Conservation (phyloP, 2,888 invertebrate genomes). For the Fragum fragum region DNA sequence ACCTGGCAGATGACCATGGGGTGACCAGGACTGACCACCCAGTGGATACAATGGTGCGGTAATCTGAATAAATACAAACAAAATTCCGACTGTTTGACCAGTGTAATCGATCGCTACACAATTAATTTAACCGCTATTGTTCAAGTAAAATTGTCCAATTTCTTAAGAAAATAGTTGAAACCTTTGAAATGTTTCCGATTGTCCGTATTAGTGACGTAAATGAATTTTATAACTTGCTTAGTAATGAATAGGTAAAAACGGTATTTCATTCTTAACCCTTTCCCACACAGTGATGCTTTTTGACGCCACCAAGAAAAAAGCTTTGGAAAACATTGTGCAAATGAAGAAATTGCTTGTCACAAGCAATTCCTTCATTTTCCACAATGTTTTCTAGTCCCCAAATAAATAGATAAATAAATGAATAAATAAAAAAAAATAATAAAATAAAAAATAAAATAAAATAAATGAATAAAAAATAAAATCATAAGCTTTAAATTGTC, state of each 20-base stretch:
- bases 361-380: too few species aligned
- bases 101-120: conserved; percentile 36
- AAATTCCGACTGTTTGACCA: conserved; percentile 44
- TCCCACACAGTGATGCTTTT: too few species aligned
- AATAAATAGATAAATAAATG: too few species aligned
- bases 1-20: conserved; percentile 25
- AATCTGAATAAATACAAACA: conserved; percentile 53
- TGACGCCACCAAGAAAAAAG: too few species aligned
- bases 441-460: too few species aligned
- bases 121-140: conserved; percentile 31
- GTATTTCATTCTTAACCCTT: too few species aligned
- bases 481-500: too few species aligned
- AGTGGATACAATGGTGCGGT: conserved; percentile 24
- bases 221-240: conserved; percentile 2
- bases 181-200: conserved; percentile 21
- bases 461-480: too few species aligned
- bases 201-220: conserved; percentile 19
- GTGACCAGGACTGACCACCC: conserved; percentile 15
- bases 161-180: conserved; percentile 33
- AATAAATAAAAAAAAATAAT: too few species aligned
- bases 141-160: conserved; percentile 25
- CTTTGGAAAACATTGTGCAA: too few species aligned
- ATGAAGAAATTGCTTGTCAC: too few species aligned
- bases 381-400: too few species aligned
- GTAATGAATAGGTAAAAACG: background rate